Evolutionary conservation across 2,113 vertebrate genomes (phyloP).

Genomic region (Antechinus stuartii): DNA sequence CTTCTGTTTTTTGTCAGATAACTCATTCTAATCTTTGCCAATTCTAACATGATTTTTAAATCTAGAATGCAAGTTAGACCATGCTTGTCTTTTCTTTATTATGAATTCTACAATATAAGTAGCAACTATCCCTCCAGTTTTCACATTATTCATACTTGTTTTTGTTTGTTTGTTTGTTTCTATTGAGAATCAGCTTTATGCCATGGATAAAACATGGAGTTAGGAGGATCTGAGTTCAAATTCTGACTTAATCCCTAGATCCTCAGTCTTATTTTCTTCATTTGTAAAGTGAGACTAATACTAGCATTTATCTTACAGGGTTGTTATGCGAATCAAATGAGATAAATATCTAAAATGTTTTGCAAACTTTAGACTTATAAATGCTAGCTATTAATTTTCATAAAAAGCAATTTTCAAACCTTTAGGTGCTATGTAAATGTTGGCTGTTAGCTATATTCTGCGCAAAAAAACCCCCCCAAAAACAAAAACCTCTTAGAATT

Average conservation of each 20-base stretch:
- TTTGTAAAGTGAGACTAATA: background rate
- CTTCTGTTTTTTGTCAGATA: background rate
- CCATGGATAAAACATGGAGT: background rate
- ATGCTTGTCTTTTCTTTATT: background rate
- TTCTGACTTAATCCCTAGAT: background rate
- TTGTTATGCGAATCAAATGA: background rate
- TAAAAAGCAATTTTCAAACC: background rate
- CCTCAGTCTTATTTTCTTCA: background rate
- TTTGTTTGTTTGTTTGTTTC: background rate
- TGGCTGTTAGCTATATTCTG: background rate
- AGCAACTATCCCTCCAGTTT: background rate
- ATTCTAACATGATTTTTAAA: background rate
- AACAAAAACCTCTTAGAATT: background rate
- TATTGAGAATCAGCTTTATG: too few relatives aligned
- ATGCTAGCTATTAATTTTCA: background rate
- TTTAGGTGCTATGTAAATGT: background rate
- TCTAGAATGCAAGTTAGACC: background rate
- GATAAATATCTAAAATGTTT: background rate
- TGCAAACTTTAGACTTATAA: background rate
- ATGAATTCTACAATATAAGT: background rate
- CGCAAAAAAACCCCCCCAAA: background rate
- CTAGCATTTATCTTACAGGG: background rate
- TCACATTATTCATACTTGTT: background rate
- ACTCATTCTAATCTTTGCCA: background rate
- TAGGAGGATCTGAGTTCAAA: background rate